Conservation (phyloP, 2,888 invertebrate species). For the Ceramica pisi region DNA sequence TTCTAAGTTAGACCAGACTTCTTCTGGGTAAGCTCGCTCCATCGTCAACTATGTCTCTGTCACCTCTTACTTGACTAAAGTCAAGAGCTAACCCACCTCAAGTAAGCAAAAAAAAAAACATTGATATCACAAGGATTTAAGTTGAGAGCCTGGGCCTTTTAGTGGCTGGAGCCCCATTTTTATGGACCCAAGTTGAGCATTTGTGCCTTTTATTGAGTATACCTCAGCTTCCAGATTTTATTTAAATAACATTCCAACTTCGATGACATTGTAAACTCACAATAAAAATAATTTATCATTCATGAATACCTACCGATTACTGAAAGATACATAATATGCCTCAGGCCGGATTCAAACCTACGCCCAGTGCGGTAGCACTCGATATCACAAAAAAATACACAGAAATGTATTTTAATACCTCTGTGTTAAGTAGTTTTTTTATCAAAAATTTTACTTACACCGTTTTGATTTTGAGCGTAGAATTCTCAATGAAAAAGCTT, state of each 20-base stretch:
- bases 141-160: too few species aligned
- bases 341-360: conserved; percentile 76
- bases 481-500: conserved; percentile 36
- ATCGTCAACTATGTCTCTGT: too few species aligned
- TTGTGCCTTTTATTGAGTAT: not conserved
- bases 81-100: too few species aligned
- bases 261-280: conserved; percentile 37
- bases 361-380: conserved; percentile 71
- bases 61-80: too few species aligned
- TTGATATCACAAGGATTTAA: too few species aligned
- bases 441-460: conserved; percentile 7
- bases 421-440: conserved; percentile 47
- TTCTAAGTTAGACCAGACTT: too few species aligned
- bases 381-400: conserved; percentile 25
- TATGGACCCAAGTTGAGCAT: too few species aligned
- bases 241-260: conserved; percentile 2
- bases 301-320: conserved; percentile 58
- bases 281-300: conserved; percentile 61
- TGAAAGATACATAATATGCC: conserved; percentile 72
- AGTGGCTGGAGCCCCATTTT: too few species aligned
- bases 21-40: too few species aligned
- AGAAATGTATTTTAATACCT: conserved; percentile 38
- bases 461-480: conserved; percentile 19
- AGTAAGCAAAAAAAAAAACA: too few species aligned
- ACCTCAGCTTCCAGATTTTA: not conserved